Conservation (phyloP, 1,140 invertebrate species). For the Littorina saxatilis region DNA sequence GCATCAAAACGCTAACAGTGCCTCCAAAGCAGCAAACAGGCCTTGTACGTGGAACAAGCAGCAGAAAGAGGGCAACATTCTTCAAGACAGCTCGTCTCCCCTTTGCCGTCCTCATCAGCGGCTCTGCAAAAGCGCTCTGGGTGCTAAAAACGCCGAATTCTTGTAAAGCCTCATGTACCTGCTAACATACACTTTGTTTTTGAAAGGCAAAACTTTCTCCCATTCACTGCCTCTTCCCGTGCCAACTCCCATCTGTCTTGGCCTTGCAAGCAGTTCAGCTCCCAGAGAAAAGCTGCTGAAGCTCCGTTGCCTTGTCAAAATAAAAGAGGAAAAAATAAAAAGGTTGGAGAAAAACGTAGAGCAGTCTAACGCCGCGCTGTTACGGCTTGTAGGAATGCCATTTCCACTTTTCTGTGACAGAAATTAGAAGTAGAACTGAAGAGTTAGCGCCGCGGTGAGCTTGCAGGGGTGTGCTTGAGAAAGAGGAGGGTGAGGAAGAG, state of each 20-base stretch:
- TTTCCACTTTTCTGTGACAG: slow-evolving; percentile 18
- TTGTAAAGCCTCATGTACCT: slow-evolving; percentile 28
- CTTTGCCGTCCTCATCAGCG: too few species aligned
- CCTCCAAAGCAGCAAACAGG: too few species aligned
- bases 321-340: not conserved
- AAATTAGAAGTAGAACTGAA: not conserved
- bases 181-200: slow-evolving; percentile 31
- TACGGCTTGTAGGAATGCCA: slow-evolving; percentile 31
- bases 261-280: not conserved
- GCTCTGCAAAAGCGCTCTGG: not conserved
- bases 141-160: slow-evolving; percentile 1
- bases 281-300: not conserved
- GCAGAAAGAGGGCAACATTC: too few species aligned
- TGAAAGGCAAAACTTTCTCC: slow-evolving; percentile 23
- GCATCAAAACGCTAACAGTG: too few species aligned
- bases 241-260: slow-evolving; percentile 27
- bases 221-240: slow-evolving; percentile 1
- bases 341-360: too few species aligned
- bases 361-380: too few species aligned
- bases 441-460: too few species aligned
- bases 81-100: too few species aligned
- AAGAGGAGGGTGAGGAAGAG: not conserved
- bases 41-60: too few species aligned
- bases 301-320: not conserved
- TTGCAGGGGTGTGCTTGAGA: not conserved